Evolutionary conservation across 2,888 invertebrate species (phyloP).

Genomic region (Drosophila limbata): DNA sequence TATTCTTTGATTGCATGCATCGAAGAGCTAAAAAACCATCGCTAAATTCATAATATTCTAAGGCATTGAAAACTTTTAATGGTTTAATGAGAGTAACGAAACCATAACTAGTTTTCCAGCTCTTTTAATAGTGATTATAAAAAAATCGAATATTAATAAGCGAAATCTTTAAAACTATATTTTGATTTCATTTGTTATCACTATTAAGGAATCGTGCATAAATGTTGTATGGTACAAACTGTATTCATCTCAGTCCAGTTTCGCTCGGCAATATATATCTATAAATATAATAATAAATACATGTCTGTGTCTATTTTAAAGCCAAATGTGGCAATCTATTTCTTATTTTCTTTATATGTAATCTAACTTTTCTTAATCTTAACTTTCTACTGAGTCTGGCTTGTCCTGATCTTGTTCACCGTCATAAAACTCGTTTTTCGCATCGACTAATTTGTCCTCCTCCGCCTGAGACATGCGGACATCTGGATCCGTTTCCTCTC

Average conservation of each 20-base stretch:
- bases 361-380: constrained; percentile 69
- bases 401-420: constrained; percentile 96
- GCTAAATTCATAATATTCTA: neutral
- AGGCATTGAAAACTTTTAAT: neutral
- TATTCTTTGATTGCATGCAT: constrained; percentile 5
- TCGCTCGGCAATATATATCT: constrained; percentile 41
- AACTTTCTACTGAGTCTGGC: constrained; percentile 85
- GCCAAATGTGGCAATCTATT: constrained; percentile 31
- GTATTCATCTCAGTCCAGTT: constrained; percentile 33
- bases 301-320: constrained; percentile 65
- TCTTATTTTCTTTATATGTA: neutral
- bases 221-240: constrained; percentile 40
- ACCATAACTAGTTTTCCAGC: constrained; percentile 9
- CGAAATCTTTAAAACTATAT: constrained; percentile 11
- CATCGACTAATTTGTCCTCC: constrained; percentile 92
- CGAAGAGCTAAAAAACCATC: constrained; percentile 6
- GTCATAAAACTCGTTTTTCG: constrained; percentile 95
- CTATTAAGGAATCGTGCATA: constrained; percentile 33
- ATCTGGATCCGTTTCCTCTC: constrained; percentile 94
- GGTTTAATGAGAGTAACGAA: neutral
- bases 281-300: constrained; percentile 54
- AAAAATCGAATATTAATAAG: constrained; percentile 15
- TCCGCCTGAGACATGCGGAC: constrained; percentile 91
- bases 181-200: constrained; percentile 43
- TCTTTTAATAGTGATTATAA: constrained; percentile 46